Conservation (phyloP, 2,797 vertebrate species). For the Enteromius paludinosus region DNA sequence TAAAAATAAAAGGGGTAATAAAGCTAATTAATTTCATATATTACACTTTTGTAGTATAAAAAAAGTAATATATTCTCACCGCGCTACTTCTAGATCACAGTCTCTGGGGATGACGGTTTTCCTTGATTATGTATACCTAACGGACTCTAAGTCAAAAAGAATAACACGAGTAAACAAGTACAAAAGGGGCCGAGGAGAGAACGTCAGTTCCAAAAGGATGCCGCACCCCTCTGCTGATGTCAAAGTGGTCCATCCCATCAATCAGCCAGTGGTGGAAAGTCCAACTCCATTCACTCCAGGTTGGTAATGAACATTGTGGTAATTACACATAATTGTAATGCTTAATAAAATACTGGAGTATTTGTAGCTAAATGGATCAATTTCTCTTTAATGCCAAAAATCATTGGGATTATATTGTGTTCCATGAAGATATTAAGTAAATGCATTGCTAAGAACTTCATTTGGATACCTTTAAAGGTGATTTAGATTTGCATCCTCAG, state of each 20-base stretch:
- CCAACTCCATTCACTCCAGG: slow-evolving; percentile 63
- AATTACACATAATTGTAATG: not conserved
- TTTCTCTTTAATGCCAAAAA: no score
- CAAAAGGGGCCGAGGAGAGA: slow-evolving; percentile 76
- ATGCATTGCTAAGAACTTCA: no score
- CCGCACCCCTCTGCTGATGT: slow-evolving; percentile 75
- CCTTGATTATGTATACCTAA: slow-evolving; percentile 84
- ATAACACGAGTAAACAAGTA: slow-evolving; percentile 86
- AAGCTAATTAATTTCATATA: not conserved
- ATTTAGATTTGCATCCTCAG: no score
- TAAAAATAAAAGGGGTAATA: not conserved
- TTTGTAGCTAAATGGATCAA: not conserved
- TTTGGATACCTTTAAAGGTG: no score
- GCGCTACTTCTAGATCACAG: slow-evolving; percentile 70
- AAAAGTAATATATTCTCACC: not conserved
- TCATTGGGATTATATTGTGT: no score
- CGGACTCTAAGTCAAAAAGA: slow-evolving; percentile 73
- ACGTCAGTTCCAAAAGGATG: slow-evolving; percentile 75
- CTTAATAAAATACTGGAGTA: not conserved
- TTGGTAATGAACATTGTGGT: slow-evolving; percentile 46
- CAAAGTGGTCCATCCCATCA: slow-evolving; percentile 83
- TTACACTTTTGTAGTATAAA: slow-evolving; percentile 25
- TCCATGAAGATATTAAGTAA: no score
- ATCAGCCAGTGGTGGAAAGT: slow-evolving; percentile 73
- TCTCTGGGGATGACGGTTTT: slow-evolving; percentile 83